phyloP scores from a whole-genome alignment of 2,888 invertebrate species.

The Caenorhabditis wallacei region DNA sequence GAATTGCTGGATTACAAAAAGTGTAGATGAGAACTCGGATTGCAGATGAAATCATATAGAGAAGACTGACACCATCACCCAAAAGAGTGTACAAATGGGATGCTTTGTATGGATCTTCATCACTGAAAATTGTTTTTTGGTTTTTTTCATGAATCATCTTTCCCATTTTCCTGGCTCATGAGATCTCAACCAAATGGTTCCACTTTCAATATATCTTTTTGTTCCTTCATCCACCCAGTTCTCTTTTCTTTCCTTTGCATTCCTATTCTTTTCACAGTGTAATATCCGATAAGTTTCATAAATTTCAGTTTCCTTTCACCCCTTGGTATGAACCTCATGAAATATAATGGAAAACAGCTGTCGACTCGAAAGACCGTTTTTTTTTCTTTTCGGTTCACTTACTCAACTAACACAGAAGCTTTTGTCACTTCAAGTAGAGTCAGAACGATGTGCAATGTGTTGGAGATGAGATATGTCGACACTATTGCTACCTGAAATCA shows the following conservation, averaged over 20 bases:
- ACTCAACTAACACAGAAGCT: conserved; percentile 65
- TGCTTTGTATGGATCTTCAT: conserved; percentile 73
- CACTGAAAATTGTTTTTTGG: conserved; percentile 54
- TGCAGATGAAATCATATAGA: conserved; percentile 74
- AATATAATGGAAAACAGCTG: conserved; percentile 4
- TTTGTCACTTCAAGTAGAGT: conserved; percentile 71
- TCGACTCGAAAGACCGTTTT: neutral
- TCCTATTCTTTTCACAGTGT: neutral
- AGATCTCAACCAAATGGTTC: neutral
- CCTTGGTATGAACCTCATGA: neutral
- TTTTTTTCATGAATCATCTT: neutral
- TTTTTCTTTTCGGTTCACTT: conserved; percentile 36
- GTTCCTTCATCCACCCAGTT: neutral
- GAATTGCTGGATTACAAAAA: conserved; percentile 70
- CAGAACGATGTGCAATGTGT: conserved; percentile 74
- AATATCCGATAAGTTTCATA: neutral
- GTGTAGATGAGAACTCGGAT: conserved; percentile 78
- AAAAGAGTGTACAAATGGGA: conserved; percentile 76
- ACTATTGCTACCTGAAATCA: conserved; percentile 75
- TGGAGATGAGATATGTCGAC: conserved; percentile 76
- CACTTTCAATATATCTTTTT: neutral
- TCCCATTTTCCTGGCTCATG: neutral
- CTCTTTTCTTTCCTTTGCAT: neutral
- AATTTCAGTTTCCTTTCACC: neutral
- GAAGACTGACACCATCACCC: conserved; percentile 74